phyloP scores from a whole-genome alignment of 2,113 vertebrate genomes.

The Leiothrix lutea region DNA sequence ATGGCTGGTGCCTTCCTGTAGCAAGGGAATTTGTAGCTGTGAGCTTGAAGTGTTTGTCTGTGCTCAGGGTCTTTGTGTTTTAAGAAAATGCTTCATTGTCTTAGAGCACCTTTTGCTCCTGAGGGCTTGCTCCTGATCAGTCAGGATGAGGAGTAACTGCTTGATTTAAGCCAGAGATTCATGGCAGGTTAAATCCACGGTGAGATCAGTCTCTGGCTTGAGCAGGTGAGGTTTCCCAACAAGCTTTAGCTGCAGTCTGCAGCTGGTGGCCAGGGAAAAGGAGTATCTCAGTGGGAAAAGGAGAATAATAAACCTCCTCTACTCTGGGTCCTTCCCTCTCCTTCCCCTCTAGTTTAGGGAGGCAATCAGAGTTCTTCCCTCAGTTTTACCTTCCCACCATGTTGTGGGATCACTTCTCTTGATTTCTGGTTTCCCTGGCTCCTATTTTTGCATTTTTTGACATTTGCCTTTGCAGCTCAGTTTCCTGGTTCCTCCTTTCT shows the following conservation, averaged over 20 bases:
- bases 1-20: background rate
- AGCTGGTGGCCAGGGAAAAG: background rate
- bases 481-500: background rate
- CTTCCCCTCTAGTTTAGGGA: background rate
- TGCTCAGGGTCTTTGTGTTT: background rate
- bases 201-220: background rate
- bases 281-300: background rate
- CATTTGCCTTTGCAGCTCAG: background rate
- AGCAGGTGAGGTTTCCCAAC: background rate
- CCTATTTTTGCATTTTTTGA: background rate
- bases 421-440: background rate
- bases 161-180: background rate
- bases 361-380: background rate
- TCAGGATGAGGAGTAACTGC: background rate
- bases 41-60: background rate
- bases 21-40: background rate
- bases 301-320: background rate
- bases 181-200: background rate
- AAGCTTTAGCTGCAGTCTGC: background rate
- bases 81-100: background rate
- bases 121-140: background rate
- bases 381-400: background rate
- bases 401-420: background rate
- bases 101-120: background rate
- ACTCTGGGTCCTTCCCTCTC: background rate